These are phyloP conservation scores for Manduca sexta DNA, from an alignment of 1,140 invertebrate species.

Conservation along the genomic window DNA sequence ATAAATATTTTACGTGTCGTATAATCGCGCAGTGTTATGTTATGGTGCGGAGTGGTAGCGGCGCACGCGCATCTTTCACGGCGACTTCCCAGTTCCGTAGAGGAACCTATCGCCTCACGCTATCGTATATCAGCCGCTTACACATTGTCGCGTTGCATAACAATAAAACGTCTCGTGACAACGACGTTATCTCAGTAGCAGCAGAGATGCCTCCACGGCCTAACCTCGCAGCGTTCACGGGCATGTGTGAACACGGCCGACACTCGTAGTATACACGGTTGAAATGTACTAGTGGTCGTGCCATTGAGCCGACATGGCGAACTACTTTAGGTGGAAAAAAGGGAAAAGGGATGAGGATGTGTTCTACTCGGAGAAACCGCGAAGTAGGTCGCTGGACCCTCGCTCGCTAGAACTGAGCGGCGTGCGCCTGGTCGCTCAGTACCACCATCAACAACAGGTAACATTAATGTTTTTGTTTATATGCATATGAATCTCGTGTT, in stretches of 20 bases:
- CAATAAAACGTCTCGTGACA: conserved; percentile 55
- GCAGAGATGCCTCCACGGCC: conserved; percentile 50
- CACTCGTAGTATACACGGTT: conserved; percentile 10
- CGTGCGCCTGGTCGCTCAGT: conserved; percentile 75
- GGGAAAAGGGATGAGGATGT: conserved; percentile 77
- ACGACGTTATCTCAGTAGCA: conserved; percentile 55
- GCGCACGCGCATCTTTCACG: conserved; percentile 10
- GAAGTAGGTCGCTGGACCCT: conserved; percentile 85
- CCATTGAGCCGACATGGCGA: conserved; percentile 72
- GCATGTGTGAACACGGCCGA: conserved; percentile 20
- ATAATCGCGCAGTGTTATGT: background rate
- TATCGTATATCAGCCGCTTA: conserved; percentile 22
- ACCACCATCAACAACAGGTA: conserved; percentile 36
- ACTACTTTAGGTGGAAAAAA: conserved; percentile 83
- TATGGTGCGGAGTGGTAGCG: background rate
- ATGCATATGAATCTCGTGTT: background rate
- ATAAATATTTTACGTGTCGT: conserved; percentile 7
- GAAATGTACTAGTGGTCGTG: conserved; percentile 22
- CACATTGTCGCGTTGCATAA: conserved; percentile 50
- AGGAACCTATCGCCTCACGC: conserved; percentile 13
- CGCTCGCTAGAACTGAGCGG: conserved; percentile 82
- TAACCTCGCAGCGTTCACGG: conserved; percentile 28
- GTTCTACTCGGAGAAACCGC: conserved; percentile 75
- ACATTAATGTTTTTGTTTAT: background rate
- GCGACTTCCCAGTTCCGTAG: conserved; percentile 24